phyloP scores from a whole-genome alignment of 2,113 vertebrate genomes.

The Clarias magur region DNA sequence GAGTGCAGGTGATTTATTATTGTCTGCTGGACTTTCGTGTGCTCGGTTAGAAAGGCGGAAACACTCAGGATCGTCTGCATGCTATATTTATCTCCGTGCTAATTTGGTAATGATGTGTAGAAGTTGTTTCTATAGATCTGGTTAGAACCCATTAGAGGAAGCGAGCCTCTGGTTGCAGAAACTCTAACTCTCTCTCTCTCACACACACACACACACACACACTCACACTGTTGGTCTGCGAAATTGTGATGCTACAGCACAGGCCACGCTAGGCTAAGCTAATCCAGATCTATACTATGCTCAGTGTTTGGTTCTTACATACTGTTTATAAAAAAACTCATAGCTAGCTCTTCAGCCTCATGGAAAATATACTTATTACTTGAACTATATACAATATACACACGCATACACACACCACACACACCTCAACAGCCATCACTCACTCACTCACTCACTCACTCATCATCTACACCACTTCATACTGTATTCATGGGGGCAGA shows the following conservation, averaged over 20 bases:
- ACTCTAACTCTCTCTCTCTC: background rate
- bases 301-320: background rate
- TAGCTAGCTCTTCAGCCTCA: background rate
- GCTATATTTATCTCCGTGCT: conserved; percentile 21
- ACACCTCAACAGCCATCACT: background rate
- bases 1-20: conserved; percentile 7
- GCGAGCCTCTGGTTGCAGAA: conserved; percentile 11
- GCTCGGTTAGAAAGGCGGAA: background rate
- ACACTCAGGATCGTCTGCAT: background rate
- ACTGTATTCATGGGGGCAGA: too few species aligned
- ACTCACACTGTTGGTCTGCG: conserved; percentile 5
- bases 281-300: conserved; percentile 8
- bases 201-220: background rate
- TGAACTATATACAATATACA: too few species aligned
- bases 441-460: too few species aligned
- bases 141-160: conserved; percentile 7
- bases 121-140: conserved; percentile 33
- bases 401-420: background rate
- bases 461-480: too few species aligned
- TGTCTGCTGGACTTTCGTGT: background rate
- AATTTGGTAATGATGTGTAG: conserved; percentile 17
- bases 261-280: background rate
- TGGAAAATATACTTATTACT: background rate
- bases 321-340: background rate
- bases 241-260: background rate